These are phyloP conservation scores for Melolontha melolontha DNA, from an alignment of 2,888 invertebrate species.

Conservation along the genomic window DNA sequence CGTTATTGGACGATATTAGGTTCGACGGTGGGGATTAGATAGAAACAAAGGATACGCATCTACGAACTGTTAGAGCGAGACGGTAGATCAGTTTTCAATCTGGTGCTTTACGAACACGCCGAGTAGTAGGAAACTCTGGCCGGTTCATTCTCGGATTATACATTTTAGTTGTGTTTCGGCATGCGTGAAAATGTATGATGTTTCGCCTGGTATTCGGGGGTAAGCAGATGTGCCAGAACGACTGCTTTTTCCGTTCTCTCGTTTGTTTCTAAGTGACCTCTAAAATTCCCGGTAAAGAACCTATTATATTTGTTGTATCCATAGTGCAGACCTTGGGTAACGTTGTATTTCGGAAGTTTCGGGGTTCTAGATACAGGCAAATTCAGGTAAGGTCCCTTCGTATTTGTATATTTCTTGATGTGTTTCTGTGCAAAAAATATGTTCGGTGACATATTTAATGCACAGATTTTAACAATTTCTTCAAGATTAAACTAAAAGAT, in stretches of 20 bases:
- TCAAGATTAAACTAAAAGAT: no score
- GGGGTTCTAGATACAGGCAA: neutral
- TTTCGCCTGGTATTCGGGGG: constrained; percentile 13
- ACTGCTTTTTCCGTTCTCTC: neutral
- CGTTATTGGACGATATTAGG: constrained; percentile 40
- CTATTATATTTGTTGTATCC: constrained; percentile 6
- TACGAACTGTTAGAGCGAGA: neutral
- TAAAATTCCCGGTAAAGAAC: constrained; percentile 15
- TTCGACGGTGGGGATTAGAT: constrained; percentile 24
- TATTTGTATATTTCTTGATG: no score
- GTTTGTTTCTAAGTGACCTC: constrained; percentile 15
- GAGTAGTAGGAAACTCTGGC: constrained; percentile 18
- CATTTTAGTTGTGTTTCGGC: constrained; percentile 23
- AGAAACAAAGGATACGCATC: constrained; percentile 9
- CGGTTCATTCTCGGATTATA: constrained; percentile 23
- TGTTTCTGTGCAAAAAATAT: no score
- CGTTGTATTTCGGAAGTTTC: constrained; percentile 4
- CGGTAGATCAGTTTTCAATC: constrained; percentile 25
- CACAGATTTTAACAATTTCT: no score
- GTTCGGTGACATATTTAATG: no score
- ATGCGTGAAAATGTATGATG: constrained; percentile 9
- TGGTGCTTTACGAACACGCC: constrained; percentile 14
- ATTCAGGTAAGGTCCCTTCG: no score
- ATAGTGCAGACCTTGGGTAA: constrained; percentile 13
- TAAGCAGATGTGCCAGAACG: constrained; percentile 18